A percentile compares a stretch with the other conserved stretches of the same genome.
Evolutionary conservation across 2,797 vertebrate species (phyloP).

Genomic region (Pangasius macronema): DNA sequence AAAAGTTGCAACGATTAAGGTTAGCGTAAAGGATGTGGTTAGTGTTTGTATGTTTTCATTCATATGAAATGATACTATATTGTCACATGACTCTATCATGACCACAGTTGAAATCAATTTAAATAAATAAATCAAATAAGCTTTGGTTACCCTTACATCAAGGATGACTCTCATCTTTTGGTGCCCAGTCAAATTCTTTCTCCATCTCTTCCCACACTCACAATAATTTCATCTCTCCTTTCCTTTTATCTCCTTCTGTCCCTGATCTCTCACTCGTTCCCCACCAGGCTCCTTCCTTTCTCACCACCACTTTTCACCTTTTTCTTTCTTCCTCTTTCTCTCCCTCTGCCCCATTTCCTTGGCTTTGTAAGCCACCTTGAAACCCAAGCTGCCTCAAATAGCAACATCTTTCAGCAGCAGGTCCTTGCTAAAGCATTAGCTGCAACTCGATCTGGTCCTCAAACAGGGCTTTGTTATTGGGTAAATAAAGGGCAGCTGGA

Average conservation of each 20-base stretch:
- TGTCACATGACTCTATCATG: neutral
- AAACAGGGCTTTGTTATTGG: slow-evolving; percentile 59
- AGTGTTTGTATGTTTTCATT: neutral
- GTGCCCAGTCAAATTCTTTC: neutral
- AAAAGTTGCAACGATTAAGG: neutral
- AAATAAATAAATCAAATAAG: neutral
- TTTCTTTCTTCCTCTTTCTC: slow-evolving; percentile 41
- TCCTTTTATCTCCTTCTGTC: slow-evolving; percentile 34
- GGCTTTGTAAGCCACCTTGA: slow-evolving; percentile 63
- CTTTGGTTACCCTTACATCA: neutral
- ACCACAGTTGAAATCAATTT: neutral
- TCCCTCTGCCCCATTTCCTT: slow-evolving; percentile 55
- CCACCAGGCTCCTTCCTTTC: slow-evolving; percentile 19
- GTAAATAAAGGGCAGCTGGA: slow-evolving; percentile 58
- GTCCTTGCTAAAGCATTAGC: slow-evolving; percentile 62
- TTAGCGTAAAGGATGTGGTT: neutral
- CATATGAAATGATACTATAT: neutral
- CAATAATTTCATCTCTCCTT: slow-evolving; percentile 45
- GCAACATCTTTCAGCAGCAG: slow-evolving; percentile 62
- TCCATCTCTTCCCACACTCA: slow-evolving; percentile 37
- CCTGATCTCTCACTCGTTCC: slow-evolving; percentile 35
- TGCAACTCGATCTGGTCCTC: slow-evolving; percentile 59
- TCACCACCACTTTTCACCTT: slow-evolving; percentile 26
- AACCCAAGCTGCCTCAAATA: slow-evolving; percentile 62
- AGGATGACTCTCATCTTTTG: neutral